phyloP scores from a whole-genome alignment of 2,797 vertebrate species.

The Enteromius trimaculatus region DNA sequence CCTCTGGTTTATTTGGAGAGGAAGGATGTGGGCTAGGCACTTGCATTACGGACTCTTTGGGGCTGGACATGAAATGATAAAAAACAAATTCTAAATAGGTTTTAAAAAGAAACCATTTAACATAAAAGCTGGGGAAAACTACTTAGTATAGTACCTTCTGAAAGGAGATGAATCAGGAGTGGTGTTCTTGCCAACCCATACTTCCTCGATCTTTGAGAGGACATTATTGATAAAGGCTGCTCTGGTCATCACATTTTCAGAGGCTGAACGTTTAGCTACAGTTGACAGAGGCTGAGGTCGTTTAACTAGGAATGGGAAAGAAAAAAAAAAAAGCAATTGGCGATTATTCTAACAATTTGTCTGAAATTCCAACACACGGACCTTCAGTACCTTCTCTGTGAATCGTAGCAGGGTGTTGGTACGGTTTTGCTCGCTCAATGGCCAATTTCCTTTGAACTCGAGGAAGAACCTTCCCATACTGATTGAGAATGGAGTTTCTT shows the following conservation, averaged over 20 bases:
- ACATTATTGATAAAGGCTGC: slow-evolving; percentile 89
- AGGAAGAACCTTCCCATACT: slow-evolving; percentile 89
- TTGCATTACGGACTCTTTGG: slow-evolving; percentile 65
- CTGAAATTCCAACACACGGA: neutral
- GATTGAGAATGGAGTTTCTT: slow-evolving; percentile 89
- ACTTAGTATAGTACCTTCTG: slow-evolving; percentile 71
- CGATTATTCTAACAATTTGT: neutral
- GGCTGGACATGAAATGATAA: slow-evolving; percentile 63
- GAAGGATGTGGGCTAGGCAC: slow-evolving; percentile 59
- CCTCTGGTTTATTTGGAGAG: slow-evolving; percentile 71
- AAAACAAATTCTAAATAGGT: neutral
- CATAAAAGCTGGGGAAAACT: neutral
- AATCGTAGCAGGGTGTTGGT: slow-evolving; percentile 77
- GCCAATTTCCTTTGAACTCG: slow-evolving; percentile 89
- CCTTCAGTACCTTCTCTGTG: slow-evolving; percentile 82
- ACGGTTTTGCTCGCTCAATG: slow-evolving; percentile 85
- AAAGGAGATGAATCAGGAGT: slow-evolving; percentile 69
- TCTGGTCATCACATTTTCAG: slow-evolving; percentile 85
- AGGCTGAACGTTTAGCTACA: slow-evolving; percentile 79
- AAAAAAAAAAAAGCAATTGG: neutral
- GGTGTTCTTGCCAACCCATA: slow-evolving; percentile 81
- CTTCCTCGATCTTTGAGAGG: slow-evolving; percentile 90
- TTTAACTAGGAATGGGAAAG: slow-evolving; percentile 73
- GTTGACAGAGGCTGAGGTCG: slow-evolving; percentile 90
- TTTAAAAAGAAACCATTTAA: neutral